Base-by-base conservation (phyloP, 53 echinoderm and acorn worm species). In the Apostichopus leukothele region DNA sequence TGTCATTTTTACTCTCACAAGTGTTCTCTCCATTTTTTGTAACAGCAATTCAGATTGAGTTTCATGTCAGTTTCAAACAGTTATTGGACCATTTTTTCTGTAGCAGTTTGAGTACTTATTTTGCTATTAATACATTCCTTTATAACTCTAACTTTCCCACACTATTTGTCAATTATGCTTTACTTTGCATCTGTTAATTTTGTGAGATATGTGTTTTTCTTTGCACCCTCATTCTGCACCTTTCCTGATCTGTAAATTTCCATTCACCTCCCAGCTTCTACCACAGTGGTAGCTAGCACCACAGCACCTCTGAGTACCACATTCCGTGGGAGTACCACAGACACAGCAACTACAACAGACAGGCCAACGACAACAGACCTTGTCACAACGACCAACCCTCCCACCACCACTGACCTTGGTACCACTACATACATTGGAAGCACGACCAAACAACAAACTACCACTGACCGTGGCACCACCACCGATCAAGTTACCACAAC, bases 211-310 rank as follows among this genome's bases (percentile, higher is more conserved):
- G 39, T 39, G 39, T 39, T 39, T 39, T 39, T 39, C 39, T 39
- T 39, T 39, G 39, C 39, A 39, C 39, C 71, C 71, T 71, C 6
- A 18, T 68, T 68, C 11, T 68, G 68, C 16, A 68, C 68, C 14
- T 5, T 18, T 39, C 16, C 16, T 63, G 63, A 63, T 50, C 77
- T 50, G 77, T 77, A 16, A 16, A 51, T 16, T 50, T 16, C 10
- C 27, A 25, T 16, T 39, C 22, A 16, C 10, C 23, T 79, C 53
- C 51, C 79, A 79, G 79, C 79, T 52, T 79, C 79, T 13, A 79
- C 79, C 20, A 79, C 79, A 13, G 18, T 51, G 1, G 50, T 27
- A 84, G 59, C 84, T 26, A 84, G 84, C 84, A 84, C 84, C 67
- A 66, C 67, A 4, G 84, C 84, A 84, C 84, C 61, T 19, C 14